A percentile compares a stretch with the other conserved stretches of the same genome.
phyloP scores from a whole-genome alignment of 1,140 invertebrate genomes.

The Drosophila ogumai region DNA sequence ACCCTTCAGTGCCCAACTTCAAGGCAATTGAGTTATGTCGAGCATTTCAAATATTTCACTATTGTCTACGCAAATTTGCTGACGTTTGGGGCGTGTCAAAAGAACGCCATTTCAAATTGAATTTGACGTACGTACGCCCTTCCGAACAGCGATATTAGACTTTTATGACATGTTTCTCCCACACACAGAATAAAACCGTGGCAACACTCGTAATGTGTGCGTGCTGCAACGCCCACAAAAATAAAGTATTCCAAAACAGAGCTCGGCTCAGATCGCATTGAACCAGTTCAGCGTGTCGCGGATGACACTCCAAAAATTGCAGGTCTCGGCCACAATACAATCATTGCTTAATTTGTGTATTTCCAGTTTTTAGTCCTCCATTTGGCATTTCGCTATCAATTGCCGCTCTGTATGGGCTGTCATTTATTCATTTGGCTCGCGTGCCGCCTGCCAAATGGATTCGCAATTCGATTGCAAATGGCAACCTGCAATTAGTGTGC shows the following conservation, averaged over 20 bases:
- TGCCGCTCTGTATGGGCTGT: conserved; percentile 47
- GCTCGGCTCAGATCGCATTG: conserved; percentile 21
- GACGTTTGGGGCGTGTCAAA: conserved; percentile 44
- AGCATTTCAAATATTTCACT: conserved; percentile 45
- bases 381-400: conserved; percentile 63
- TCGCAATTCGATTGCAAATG: conserved; percentile 57
- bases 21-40: conserved; percentile 51
- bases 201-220: conserved; percentile 40
- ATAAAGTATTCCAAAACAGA: conserved; percentile 33
- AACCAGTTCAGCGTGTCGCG: conserved; percentile 31
- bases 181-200: conserved; percentile 1
- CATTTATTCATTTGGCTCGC: conserved; percentile 60
- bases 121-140: conserved; percentile 40
- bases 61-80: conserved; percentile 33
- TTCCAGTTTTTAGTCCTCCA: conserved; percentile 54
- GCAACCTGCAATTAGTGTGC: conserved; percentile 52
- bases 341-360: conserved; percentile 60
- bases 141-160: conserved; percentile 40
- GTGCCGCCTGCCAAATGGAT: conserved; percentile 40
- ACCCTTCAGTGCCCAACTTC: conserved; percentile 23
- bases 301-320: conserved; percentile 37
- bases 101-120: conserved; percentile 47
- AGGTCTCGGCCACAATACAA: conserved; percentile 44
- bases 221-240: conserved; percentile 51
- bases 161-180: conserved; percentile 55